Evolutionary conservation across 2,113 vertebrate genomes (phyloP), one percentile per base, ranked within the genome.

Genomic region (Brachyhypopomus occidentalis): DNA sequence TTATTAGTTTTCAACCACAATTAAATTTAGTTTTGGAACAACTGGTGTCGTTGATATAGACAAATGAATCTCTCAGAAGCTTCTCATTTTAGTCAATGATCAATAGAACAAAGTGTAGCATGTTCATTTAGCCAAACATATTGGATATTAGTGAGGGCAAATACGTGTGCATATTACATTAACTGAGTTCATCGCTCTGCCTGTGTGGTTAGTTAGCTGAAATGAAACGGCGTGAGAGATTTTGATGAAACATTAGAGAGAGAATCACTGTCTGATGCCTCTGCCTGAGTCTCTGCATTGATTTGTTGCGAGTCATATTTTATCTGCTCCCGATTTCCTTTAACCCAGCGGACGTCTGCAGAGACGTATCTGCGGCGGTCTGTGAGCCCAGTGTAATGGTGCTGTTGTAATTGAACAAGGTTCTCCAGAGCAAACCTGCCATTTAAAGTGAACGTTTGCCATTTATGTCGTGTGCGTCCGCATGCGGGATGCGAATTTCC

Each of bases 121-220:
- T 72, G 63, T 66, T 81, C 56, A 81, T 81, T 67, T 69, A n/a
- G 27, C 38, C 41, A 72, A 72, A 71, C 67, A 63, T 80, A 60
- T 72, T 4, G 6, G 6, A 22, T 52, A 20, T 72, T 52, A 14
- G n/a, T 27, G 23, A 63, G 14, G 38, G 23, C 58, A 63, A 52
- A 52, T 64, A 63, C 34, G 27, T 63, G 52, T 34, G 22, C 59
- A 63, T 64, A 22, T 22, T 80, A 41, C 48, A 25, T 72, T 62
- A 45, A 34, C 36, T 58, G 48, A 58, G 36, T 30, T 75, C 23
- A 70, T 67, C 17, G 17, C 64, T 67, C 64, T 19, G 64, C 1
- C 64, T 19, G 1, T 76, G 73, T 60, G 73, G 64, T 77, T 60
- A 66, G 80, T 81, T 81, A 81, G 59, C 20, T n/a, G 45, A 81